Evolutionary conservation across 2,113 vertebrate genomes (phyloP), one percentile per base, ranked within the genome.

Genomic region (Sphaerodactylus townsendi): DNA sequence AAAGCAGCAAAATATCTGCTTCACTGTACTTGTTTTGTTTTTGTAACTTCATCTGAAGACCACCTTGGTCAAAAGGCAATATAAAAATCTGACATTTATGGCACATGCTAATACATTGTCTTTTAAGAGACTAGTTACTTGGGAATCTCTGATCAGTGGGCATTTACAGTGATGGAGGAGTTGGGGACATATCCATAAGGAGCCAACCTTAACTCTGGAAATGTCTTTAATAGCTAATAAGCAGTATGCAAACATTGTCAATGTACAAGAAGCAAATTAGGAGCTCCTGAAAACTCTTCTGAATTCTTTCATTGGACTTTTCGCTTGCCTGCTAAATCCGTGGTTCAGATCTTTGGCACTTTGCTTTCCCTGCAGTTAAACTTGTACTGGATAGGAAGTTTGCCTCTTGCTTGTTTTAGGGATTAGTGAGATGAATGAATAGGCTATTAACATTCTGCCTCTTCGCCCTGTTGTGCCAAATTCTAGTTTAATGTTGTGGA

Each of bases 231-330:
- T 39, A 19, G 0, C 7, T 2, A 6, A 9, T 64, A 39, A 65
- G 9, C 4, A 74, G 0, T 0, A 11, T 33, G 3, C 35, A 39
- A 50, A 30, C 28, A 25, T 1, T 5, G 7, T 33, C 17, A 0
- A 0, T 0, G 28, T 56, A 39, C 11, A 44, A 30, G 6, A 2
- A 50, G 1, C 19, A 69, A 78, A 39, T 3, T 74, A 17, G 17
- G 70, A 77, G 33, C 70, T 25, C 46, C 28, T 59, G n/a, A 13
- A 41, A 56, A 23, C 33, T 10, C 14, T 65, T 78, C 56, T 65
- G 68, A 44, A 28, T 10, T 39, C 44, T 15, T 1, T 0, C 56
- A 70, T 59, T 23, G 28, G 1, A 2, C 19, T 65, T 7, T 17
- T 25, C 7, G 0, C 37, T 13, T 84, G 28, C 14, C 0, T 1